These are phyloP conservation scores for Cossypha heuglini DNA, from an alignment of 2,797 vertebrate genomes.

Conservation along the genomic window DNA sequence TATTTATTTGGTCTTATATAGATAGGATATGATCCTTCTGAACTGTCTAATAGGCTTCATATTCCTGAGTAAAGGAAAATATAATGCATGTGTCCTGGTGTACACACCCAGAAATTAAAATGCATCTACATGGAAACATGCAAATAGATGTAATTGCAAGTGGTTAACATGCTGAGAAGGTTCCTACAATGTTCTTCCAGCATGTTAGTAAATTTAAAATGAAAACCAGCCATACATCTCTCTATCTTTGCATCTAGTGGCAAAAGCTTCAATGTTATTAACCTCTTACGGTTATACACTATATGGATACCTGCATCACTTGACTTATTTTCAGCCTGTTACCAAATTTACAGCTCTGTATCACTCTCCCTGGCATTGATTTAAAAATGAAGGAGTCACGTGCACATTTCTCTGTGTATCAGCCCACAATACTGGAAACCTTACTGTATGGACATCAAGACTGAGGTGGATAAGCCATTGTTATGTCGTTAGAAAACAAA, in stretches of 20 bases:
- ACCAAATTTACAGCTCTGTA: background rate
- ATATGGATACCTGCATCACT: background rate
- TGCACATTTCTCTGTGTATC: fast-evolving
- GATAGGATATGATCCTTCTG: background rate
- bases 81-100: background rate
- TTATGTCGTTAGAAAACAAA: background rate
- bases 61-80: background rate
- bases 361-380: background rate
- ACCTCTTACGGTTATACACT: background rate
- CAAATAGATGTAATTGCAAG: background rate
- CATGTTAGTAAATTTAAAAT: background rate
- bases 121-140: background rate
- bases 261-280: background rate
- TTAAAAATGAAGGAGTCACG: background rate
- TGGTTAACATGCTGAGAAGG: background rate
- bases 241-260: background rate
- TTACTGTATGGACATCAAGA: background rate
- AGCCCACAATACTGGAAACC: background rate
- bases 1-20: background rate
- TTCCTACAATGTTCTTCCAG: background rate
- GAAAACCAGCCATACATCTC: background rate
- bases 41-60: background rate
- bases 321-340: background rate
- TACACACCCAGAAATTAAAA: background rate
- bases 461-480: background rate